phyloP scores from a whole-genome alignment of 2,797 vertebrate genomes.

The Discoglossus pictus region DNA sequence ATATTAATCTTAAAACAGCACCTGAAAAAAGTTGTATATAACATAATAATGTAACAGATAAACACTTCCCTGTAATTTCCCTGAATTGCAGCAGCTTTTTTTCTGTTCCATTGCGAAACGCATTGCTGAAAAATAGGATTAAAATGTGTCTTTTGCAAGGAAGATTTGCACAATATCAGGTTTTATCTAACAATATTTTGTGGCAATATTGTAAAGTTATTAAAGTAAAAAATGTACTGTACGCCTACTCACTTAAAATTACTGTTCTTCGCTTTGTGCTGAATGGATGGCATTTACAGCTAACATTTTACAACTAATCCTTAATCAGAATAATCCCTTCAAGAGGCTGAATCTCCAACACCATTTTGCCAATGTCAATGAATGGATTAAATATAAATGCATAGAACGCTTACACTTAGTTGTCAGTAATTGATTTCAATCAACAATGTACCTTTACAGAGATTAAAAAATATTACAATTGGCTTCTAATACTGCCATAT shows the following conservation, averaged over 20 bases:
- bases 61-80: too few relatives aligned
- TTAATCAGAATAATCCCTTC: slow-evolving; percentile 66
- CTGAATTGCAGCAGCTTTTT: too few relatives aligned
- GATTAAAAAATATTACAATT: slow-evolving; percentile 10
- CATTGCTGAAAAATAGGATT: too few relatives aligned
- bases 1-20: neutral
- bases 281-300: slow-evolving; percentile 60
- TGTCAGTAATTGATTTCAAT: slow-evolving; percentile 46
- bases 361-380: slow-evolving; percentile 67
- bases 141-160: too few relatives aligned
- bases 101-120: too few relatives aligned
- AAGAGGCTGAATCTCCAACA: slow-evolving; percentile 61
- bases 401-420: slow-evolving; percentile 42
- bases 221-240: slow-evolving; percentile 2
- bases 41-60: too few relatives aligned
- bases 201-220: neutral
- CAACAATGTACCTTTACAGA: slow-evolving; percentile 42
- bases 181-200: too few relatives aligned
- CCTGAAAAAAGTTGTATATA: too few relatives aligned
- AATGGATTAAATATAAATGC: slow-evolving; percentile 66
- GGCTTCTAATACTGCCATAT: too few relatives aligned
- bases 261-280: slow-evolving; percentile 56
- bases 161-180: too few relatives aligned
- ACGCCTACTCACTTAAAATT: slow-evolving; percentile 58
- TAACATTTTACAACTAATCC: slow-evolving; percentile 69